A percentile compares a stretch with the other conserved stretches of the same genome.
phyloP scores from a whole-genome alignment of 2,797 vertebrate species.

The Rhynchonycteris naso region DNA sequence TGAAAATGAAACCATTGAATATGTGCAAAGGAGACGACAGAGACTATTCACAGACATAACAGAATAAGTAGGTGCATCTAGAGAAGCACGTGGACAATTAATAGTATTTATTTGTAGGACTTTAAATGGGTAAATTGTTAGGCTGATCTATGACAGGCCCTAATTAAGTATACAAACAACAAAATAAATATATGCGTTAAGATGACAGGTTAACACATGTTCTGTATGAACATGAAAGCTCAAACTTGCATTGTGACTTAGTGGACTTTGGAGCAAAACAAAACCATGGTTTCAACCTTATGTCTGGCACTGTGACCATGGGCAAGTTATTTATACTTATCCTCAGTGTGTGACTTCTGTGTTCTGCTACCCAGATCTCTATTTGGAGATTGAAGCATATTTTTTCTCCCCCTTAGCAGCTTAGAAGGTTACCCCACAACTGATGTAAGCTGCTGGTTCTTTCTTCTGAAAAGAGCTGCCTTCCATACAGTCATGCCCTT shows the following conservation, averaged over 20 bases:
- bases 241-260: not conserved
- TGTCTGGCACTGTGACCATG: not conserved
- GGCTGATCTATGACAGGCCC: not conserved
- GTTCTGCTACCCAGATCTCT: not conserved
- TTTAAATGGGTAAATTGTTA: conserved; percentile 8
- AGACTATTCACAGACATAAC: not conserved
- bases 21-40: conserved; percentile 2
- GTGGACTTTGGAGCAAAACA: not conserved
- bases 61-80: not conserved
- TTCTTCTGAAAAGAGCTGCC: not conserved
- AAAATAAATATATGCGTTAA: not conserved
- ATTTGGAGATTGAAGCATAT: not conserved
- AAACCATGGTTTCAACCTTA: not conserved
- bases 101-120: not conserved
- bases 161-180: not conserved
- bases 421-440: not conserved
- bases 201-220: not conserved
- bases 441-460: not conserved
- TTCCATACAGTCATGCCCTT: not conserved
- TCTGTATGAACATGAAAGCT: not conserved
- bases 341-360: not conserved
- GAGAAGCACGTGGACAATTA: not conserved
- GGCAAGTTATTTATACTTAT: not conserved
- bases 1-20: conserved; percentile 7
- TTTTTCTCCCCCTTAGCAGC: not conserved